Evolutionary conservation across 2,113 vertebrate genomes (phyloP).

Genomic region (Cheirogaleus medius): DNA sequence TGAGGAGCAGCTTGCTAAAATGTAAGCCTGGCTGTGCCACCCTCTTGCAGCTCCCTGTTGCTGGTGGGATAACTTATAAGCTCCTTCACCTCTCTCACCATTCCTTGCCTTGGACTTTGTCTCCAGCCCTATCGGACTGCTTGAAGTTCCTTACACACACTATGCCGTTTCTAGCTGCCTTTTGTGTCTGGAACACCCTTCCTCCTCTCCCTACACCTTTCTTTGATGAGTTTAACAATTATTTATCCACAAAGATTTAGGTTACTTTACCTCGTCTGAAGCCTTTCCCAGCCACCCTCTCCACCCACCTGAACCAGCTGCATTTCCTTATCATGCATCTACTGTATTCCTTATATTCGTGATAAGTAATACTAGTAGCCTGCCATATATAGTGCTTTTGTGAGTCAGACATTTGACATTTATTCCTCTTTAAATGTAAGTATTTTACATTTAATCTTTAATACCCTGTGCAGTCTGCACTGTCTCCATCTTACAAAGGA

Average conservation of each 20-base stretch:
- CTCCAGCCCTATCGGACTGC: background rate
- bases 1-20: background rate
- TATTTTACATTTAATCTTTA: constrained; percentile 11
- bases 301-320: background rate
- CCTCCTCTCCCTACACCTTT: background rate
- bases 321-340: background rate
- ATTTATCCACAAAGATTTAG: background rate
- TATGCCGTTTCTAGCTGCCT: background rate
- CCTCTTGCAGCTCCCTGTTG: background rate
- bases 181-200: background rate
- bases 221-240: background rate
- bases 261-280: background rate
- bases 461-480: background rate
- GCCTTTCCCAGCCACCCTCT: background rate
- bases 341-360: background rate
- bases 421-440: background rate
- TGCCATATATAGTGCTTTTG: background rate
- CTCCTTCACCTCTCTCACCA: background rate
- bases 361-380: background rate
- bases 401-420: constrained; percentile 16
- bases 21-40: background rate
- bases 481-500: background rate
- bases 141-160: background rate
- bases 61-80: background rate
- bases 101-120: background rate